Base-by-base conservation (phyloP, 1,140 invertebrate genomes). In the Diplogasteroides magnus region DNA sequence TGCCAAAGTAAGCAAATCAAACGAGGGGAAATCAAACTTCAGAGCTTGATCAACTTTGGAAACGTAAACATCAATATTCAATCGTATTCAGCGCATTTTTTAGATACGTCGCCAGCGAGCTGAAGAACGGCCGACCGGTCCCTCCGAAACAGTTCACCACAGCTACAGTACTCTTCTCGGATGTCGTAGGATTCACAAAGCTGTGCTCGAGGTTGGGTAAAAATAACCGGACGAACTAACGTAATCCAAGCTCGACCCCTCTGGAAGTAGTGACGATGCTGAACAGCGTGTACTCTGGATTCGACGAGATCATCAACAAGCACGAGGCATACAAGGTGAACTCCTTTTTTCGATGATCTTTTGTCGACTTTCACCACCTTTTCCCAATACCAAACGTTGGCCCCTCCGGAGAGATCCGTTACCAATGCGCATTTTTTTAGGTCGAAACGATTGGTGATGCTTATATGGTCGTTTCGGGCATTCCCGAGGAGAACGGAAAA, bases 381-480 rank as follows among this genome's bases (percentile, higher is more conserved):
- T 11, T 48, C 6, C 6, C 6, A 19, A 48, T 11, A 27, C 23
- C 0, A n/a, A n/a, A n/a, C 25, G 3, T 15, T 67, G n/a, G n/a
- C n/a, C n/a, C n/a, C n/a, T n/a, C n/a, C n/a, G n/a, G n/a, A n/a
- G n/a, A n/a, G n/a, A n/a, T n/a, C n/a, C n/a, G n/a, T n/a, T n/a
- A n/a, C n/a, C n/a, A n/a, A n/a, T 6, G 15, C 1, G 48, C 13
- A 61, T 23, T 26, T 11, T 62, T 77, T 48, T 75, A 94, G 91
- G 92, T 97, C 3, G 94, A 97, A 85, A 97, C 94, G 0, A 96
- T 97, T 76, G 93, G 94, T 0, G 93, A 95, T 82, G 93, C 93
- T 0, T 96, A 97, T 80, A 96, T 97, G 93, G 92, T 95, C 0
- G 87, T 87, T 19, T 87, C 86, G 11, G 87, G 87, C 26, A 77